Evolutionary conservation across 2,797 vertebrate genomes (phyloP), one percentile per base, ranked within the genome.

Genomic region (Amphiprion clarkii): DNA sequence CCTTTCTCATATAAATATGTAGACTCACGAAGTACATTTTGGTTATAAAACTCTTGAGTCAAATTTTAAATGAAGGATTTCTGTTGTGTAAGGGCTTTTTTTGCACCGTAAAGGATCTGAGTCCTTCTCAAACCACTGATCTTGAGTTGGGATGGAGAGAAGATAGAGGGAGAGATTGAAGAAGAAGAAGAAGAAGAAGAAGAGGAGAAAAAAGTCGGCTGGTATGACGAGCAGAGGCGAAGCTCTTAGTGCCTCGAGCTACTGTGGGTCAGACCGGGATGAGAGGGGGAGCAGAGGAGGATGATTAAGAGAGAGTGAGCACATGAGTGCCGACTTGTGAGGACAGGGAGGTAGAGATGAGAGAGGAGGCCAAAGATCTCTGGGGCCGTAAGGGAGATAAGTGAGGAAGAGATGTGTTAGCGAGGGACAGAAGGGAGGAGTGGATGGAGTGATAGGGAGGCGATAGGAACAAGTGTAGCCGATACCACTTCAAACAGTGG

Each of bases 401-500:
- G 83, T 78, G 73, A 65, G 83, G 71, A 60, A 61, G 67, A 63
- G 79, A 40, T 59, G 74, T 78, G 71, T 62, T 84, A 80, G 63
- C 25, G 39, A 57, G 71, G 52, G 60, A 68, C 63, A 66, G 71
- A 59, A 56, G 58, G 53, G 72, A 67, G 58, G 63, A 78, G 53
- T 67, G 78, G 79, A 88, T 70, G 71, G 77, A 86, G 67, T 61
- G 89, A 88, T 87, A 81, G 55, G 65, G 54, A 7, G 54, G 81
- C 9, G 54, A 87, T 83, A 74, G 85, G 78, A 83, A 84, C 73
- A 70, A 83, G 81, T 79, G 64, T 80, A 72, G 77, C 81, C 61
- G 84, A 87, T 84, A 78, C 16, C 29, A 91, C 88, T 90, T 92
- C 88, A 90, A 90, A 92, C 80, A 70, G 51, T 53, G 79, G 76